These are phyloP conservation scores for Peromyscus eremicus DNA, from an alignment of 2,797 vertebrate species.

Conservation along the genomic window DNA sequence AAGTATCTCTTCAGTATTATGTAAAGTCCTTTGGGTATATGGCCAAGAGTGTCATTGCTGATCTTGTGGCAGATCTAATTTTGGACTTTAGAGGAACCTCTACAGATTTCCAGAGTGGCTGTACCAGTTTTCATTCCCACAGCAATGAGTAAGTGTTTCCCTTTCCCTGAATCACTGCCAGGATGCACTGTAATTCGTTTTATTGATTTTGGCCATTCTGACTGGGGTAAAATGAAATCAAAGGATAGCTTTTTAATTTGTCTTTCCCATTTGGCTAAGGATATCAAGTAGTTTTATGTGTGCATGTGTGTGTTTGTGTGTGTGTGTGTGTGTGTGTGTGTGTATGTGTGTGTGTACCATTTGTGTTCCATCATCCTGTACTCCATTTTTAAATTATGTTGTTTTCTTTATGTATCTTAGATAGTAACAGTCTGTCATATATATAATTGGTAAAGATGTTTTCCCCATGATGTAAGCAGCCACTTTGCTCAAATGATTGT, in stretches of 20 bases:
- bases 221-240: background rate
- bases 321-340: background rate
- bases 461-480: too few relatives aligned
- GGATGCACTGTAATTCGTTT: background rate
- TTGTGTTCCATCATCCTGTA: background rate
- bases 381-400: background rate
- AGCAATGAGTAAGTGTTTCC: background rate
- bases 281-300: background rate
- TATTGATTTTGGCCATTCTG: background rate
- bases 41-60: background rate
- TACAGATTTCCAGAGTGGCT: background rate
- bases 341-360: background rate
- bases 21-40: too few relatives aligned
- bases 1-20: background rate
- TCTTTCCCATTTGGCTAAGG: background rate
- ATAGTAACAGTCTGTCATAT: background rate
- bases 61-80: background rate
- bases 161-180: background rate
- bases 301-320: background rate
- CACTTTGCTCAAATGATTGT: background rate
- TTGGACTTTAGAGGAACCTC: background rate
- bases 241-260: background rate
- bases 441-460: background rate
- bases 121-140: background rate
- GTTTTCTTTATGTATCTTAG: background rate